These are phyloP conservation scores for Epinephelus cyanopodus DNA, from an alignment of 2,113 vertebrate genomes.

Conservation along the genomic window DNA sequence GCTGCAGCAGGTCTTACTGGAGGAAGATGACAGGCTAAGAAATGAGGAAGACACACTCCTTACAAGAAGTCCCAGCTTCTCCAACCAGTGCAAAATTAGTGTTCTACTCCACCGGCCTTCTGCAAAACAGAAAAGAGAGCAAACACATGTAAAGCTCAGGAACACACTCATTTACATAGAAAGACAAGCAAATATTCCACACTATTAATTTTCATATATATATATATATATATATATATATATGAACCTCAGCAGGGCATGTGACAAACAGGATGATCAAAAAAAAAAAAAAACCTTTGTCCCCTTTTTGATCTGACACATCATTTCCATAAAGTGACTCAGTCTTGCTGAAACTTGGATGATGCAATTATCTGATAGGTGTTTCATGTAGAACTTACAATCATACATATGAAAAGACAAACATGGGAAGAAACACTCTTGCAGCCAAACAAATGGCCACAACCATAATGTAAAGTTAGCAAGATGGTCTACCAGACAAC, in stretches of 20 bases:
- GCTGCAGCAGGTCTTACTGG: constrained; percentile 41
- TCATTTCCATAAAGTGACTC: constrained; percentile 18
- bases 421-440: not conserved
- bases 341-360: constrained; percentile 18
- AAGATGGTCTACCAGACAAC: not conserved
- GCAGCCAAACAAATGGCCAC: not conserved
- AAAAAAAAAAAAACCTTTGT: constrained; percentile 37
- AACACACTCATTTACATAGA: not conserved
- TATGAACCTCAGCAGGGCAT: not conserved
- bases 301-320: constrained; percentile 15
- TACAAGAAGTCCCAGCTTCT: constrained; percentile 21
- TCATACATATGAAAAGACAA: not conserved
- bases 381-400: not conserved
- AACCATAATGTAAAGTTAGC: not conserved
- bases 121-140: constrained; percentile 47
- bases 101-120: constrained; percentile 31
- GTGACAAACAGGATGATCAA: constrained; percentile 22
- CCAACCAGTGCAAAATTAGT: not conserved
- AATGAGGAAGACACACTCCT: constrained; percentile 23
- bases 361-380: constrained; percentile 9
- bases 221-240: too few relatives aligned
- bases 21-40: constrained; percentile 39
- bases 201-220: too few relatives aligned
- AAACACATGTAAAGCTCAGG: not conserved
- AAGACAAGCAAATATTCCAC: not conserved